phyloP scores from a whole-genome alignment of 2,888 invertebrate genomes.

The Drosophila robusta region DNA sequence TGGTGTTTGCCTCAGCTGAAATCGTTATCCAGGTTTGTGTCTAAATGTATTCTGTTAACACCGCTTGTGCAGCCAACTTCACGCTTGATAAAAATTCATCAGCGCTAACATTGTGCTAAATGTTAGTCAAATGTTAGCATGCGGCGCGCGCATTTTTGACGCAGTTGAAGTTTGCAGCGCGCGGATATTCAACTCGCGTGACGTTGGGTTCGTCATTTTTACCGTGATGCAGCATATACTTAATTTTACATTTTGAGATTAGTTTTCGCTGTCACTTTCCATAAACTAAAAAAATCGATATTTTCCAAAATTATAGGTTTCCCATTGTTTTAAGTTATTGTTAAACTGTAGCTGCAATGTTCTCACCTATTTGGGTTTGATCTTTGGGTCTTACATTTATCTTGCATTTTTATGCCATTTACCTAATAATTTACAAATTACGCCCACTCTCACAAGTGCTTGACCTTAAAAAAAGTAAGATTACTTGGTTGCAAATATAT shows the following conservation, averaged over 20 bases:
- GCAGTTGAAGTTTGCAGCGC: slow-evolving; percentile 3
- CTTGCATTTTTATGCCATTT: too few species aligned
- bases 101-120: too few species aligned
- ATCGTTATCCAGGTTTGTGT: neutral
- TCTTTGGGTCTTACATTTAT: too few species aligned
- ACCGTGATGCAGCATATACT: neutral
- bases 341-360: neutral
- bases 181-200: neutral
- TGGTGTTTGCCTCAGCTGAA: neutral
- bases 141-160: neutral
- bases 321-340: neutral
- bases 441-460: too few species aligned
- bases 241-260: neutral
- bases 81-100: neutral
- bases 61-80: neutral
- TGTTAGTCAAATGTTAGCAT: too few species aligned
- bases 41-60: neutral
- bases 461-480: too few species aligned
- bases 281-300: too few species aligned
- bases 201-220: neutral
- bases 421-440: too few species aligned
- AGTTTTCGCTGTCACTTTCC: too few species aligned
- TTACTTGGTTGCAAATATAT: too few species aligned
- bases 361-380: neutral
- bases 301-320: too few species aligned